Conservation (phyloP, 1,140 invertebrate genomes). For the Scaptomyza graminum region DNA sequence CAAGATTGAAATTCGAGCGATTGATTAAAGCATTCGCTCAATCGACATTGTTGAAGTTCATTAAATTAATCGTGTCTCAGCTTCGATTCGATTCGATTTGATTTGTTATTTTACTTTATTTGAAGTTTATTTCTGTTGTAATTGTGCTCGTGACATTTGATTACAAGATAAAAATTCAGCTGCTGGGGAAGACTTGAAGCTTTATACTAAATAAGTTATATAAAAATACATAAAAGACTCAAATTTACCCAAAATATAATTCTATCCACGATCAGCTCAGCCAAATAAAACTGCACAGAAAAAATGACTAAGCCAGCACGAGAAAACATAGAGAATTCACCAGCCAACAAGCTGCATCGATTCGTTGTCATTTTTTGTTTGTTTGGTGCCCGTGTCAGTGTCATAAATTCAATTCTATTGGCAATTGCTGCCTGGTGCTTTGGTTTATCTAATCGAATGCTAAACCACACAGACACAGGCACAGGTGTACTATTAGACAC, state of each 20-base stretch:
- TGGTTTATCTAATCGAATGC: conserved; percentile 42
- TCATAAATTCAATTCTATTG: conserved; percentile 44
- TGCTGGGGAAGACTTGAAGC: conserved; percentile 1
- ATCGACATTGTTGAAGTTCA: conserved; percentile 49
- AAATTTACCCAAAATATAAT: too few species aligned
- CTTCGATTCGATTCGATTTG: conserved; percentile 52
- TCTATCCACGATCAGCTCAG: too few species aligned
- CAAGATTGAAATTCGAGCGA: conserved; percentile 74
- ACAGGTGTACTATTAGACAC: conserved; percentile 19
- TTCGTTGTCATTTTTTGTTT: conserved; percentile 5
- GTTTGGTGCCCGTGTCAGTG: background rate
- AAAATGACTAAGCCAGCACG: background rate
- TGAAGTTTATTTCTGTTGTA: conserved; percentile 26
- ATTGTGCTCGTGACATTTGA: conserved; percentile 61
- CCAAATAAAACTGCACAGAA: background rate
- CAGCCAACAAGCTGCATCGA: conserved; percentile 2
- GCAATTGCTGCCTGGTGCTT: conserved; percentile 4
- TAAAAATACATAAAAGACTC: background rate
- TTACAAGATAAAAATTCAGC: conserved; percentile 11
- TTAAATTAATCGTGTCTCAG: conserved; percentile 67
- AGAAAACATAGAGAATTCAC: background rate
- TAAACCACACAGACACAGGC: conserved; percentile 24
- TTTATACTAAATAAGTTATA: background rate
- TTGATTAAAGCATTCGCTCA: conserved; percentile 65
- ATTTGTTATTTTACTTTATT: conserved; percentile 29